Conservation (phyloP, 2,888 invertebrate species). For the Tachina fera region DNA sequence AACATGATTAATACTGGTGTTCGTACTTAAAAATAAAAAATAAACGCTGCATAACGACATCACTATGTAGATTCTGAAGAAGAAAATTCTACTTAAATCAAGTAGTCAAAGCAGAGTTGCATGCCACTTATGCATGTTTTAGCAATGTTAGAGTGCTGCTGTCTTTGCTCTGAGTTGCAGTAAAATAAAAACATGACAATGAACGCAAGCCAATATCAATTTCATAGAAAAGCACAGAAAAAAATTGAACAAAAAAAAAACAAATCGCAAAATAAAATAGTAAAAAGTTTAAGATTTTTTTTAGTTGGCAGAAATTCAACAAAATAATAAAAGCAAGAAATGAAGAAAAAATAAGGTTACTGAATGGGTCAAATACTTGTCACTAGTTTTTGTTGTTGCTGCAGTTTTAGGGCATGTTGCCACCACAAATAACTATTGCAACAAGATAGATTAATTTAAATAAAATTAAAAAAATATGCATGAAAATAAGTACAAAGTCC, state of each 20-base stretch:
- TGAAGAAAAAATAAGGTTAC: slow-evolving; percentile 54
- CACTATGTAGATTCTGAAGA: slow-evolving; percentile 13
- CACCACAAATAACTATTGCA: slow-evolving; percentile 17
- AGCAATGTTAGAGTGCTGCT: slow-evolving; percentile 16
- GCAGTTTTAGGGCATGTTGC: slow-evolving; percentile 30
- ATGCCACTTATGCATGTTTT: slow-evolving; percentile 67
- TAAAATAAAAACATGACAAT: slow-evolving; percentile 64
- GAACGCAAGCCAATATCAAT: slow-evolving; percentile 69
- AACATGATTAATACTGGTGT: neutral
- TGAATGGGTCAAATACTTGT: slow-evolving; percentile 70
- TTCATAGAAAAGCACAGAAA: slow-evolving; percentile 59
- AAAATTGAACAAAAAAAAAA: neutral
- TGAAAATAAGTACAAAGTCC: slow-evolving; percentile 62
- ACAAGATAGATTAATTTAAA: slow-evolving; percentile 9
- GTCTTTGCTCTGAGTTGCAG: slow-evolving; percentile 27
- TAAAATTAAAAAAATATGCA: slow-evolving; percentile 11
- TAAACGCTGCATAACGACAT: slow-evolving; percentile 24
- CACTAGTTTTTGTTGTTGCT: slow-evolving; percentile 37
- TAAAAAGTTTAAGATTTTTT: slow-evolving; percentile 52
- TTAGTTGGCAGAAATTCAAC: slow-evolving; percentile 68
- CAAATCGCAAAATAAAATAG: slow-evolving; percentile 12
- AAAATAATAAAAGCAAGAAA: slow-evolving; percentile 24
- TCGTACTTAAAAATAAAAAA: neutral
- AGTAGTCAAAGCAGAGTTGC: slow-evolving; percentile 44
- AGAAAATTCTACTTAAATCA: neutral